phyloP scores from a whole-genome alignment of 2,797 vertebrate species.

The Mustela erminea region DNA sequence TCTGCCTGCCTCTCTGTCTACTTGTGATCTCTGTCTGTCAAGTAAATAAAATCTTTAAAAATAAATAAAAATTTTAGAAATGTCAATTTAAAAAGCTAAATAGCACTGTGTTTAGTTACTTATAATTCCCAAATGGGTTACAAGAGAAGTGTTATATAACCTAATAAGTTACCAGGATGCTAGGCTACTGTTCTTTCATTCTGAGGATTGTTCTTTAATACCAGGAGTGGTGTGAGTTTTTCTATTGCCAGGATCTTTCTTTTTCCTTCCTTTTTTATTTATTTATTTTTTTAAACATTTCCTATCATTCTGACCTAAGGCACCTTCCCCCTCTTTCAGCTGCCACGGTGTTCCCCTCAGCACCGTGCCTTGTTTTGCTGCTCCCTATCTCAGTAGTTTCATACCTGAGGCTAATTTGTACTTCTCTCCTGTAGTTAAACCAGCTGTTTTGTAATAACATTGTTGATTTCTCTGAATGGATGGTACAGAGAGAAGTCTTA shows the following conservation, averaged over 20 bases:
- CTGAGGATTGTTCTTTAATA: not conserved
- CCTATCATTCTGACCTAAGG: conserved; percentile 35
- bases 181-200: not conserved
- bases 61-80: not conserved
- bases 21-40: no score
- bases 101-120: not conserved
- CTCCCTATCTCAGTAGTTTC: conserved; percentile 64
- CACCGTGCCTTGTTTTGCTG: conserved; percentile 60
- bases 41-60: not conserved
- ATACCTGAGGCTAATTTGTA: conserved; percentile 78
- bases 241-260: not conserved
- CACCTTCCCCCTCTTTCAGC: conserved; percentile 58
- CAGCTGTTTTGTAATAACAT: conserved; percentile 79
- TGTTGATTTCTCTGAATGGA: conserved; percentile 79
- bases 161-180: not conserved
- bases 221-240: not conserved
- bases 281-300: conserved; percentile 49
- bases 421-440: conserved; percentile 72
- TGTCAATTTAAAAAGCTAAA: not conserved
- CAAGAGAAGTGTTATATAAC: not conserved
- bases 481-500: conserved; percentile 26
- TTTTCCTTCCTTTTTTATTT: not conserved
- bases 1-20: no score
- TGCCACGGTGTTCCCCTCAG: conserved; percentile 32
- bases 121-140: not conserved